Evolutionary conservation across 1,140 invertebrate genomes (phyloP).

Genomic region (Bicyclus anynana): DNA sequence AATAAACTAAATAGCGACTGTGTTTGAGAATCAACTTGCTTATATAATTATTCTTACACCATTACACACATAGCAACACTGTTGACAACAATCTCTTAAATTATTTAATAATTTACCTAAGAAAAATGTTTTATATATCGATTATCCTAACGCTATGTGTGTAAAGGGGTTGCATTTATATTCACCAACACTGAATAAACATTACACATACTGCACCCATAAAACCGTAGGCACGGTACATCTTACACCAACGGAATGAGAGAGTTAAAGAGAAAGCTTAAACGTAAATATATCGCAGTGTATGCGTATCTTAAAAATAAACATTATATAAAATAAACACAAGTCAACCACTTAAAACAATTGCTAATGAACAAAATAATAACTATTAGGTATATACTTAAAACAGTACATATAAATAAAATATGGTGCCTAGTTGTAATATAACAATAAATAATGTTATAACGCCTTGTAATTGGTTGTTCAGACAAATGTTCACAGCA

Average conservation of each 20-base stretch:
- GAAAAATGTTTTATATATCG: neutral
- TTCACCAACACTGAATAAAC: constrained; percentile 18
- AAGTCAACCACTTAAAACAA: constrained; percentile 36
- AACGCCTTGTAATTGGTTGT: neutral
- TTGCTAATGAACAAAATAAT: constrained; percentile 18
- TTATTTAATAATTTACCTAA: constrained; percentile 2
- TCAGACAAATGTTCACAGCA: constrained; percentile 15
- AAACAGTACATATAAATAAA: constrained; percentile 1
- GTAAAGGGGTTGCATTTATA: constrained; percentile 20
- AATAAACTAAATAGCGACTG: constrained; percentile 41
- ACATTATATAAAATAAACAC: constrained; percentile 57
- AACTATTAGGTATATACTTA: neutral
- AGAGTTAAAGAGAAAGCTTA: constrained; percentile 52
- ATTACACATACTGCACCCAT: constrained; percentile 20
- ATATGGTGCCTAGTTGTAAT: neutral
- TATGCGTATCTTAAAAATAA: constrained; percentile 42
- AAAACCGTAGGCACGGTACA: constrained; percentile 4
- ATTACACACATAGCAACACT: constrained; percentile 39
- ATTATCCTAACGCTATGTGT: constrained; percentile 21
- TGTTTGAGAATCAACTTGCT: constrained; percentile 53
- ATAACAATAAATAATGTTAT: constrained; percentile 6
- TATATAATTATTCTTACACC: constrained; percentile 21
- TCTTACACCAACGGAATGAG: constrained; percentile 55
- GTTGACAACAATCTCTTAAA: neutral
- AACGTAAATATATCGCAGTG: constrained; percentile 42